phyloP scores from a whole-genome alignment of 1,140 invertebrate genomes.

The Megalonaias nervosa region DNA sequence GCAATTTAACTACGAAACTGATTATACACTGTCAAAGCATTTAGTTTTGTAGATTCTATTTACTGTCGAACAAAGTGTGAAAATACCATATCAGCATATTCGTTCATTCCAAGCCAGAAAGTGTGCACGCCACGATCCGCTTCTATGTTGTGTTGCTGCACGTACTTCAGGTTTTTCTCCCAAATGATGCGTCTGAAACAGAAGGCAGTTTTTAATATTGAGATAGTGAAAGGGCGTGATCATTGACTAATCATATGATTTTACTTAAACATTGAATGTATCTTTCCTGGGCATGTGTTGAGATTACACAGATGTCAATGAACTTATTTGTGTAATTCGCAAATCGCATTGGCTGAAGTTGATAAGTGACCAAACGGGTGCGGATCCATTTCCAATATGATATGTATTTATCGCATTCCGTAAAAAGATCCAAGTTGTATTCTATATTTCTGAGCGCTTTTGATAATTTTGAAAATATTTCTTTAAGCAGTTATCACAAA shows the following conservation, averaged over 20 bases:
- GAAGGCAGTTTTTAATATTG: not conserved
- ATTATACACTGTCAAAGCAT: too few species aligned
- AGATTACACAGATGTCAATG: not conserved
- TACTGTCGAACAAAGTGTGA: not conserved
- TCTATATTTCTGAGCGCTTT: too few species aligned
- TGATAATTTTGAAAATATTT: too few species aligned
- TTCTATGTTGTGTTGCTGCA: constrained; percentile 85
- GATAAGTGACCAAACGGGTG: too few species aligned
- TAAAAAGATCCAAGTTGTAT: too few species aligned
- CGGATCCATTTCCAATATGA: too few species aligned
- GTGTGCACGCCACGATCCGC: constrained; percentile 74
- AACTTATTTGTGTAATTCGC: not conserved
- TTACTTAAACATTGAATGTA: not conserved
- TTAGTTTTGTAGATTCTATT: too few species aligned
- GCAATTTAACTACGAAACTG: too few species aligned
- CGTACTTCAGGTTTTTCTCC: constrained; percentile 64
- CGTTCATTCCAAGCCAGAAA: constrained; percentile 67
- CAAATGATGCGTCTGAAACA: constrained; percentile 49
- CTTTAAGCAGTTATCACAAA: too few species aligned
- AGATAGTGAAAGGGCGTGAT: not conserved
- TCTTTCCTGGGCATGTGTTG: not conserved
- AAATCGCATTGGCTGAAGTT: not conserved
- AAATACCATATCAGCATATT: constrained; percentile 66
- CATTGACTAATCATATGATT: not conserved
- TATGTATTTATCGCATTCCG: too few species aligned